These are phyloP conservation scores for Pecten maximus DNA, from an alignment of 2,888 invertebrate genomes.

Conservation along the genomic window DNA sequence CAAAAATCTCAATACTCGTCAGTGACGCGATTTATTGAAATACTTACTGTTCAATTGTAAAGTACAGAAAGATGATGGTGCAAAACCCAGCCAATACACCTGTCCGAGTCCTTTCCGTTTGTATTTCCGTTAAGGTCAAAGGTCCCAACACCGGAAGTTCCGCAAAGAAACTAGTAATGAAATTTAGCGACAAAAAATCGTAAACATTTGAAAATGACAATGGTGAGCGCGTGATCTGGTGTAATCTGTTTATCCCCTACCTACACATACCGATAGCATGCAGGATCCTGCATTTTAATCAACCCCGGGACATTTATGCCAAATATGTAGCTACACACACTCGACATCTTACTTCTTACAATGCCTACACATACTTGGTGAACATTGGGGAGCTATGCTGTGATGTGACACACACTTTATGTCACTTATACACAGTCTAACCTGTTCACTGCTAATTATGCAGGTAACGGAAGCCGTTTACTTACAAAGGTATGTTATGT, in stretches of 20 bases:
- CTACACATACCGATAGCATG: neutral
- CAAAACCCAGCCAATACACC: neutral
- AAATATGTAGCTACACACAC: neutral
- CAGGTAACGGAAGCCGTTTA: slow-evolving; percentile 3
- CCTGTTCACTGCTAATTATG: slow-evolving; percentile 20
- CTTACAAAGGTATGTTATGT: neutral
- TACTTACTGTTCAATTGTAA: neutral
- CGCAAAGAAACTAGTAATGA: neutral
- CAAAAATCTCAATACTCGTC: neutral
- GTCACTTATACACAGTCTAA: neutral
- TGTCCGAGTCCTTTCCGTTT: neutral
- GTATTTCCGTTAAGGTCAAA: neutral
- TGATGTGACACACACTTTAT: neutral
- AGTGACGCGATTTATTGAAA: neutral
- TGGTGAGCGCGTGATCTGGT: too few species aligned
- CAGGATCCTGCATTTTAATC: neutral
- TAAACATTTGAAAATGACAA: neutral
- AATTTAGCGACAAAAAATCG: neutral
- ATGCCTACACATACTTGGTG: neutral
- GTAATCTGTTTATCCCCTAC: too few species aligned
- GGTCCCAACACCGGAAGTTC: neutral
- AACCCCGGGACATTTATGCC: neutral
- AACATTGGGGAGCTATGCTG: neutral
- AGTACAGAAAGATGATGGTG: neutral
- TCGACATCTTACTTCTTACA: neutral